A percentile compares a stretch with the other conserved stretches of the same genome.
These are phyloP conservation scores for Chrysoperla carnea DNA, from an alignment of 1,140 invertebrate species.

Conservation along the genomic window DNA sequence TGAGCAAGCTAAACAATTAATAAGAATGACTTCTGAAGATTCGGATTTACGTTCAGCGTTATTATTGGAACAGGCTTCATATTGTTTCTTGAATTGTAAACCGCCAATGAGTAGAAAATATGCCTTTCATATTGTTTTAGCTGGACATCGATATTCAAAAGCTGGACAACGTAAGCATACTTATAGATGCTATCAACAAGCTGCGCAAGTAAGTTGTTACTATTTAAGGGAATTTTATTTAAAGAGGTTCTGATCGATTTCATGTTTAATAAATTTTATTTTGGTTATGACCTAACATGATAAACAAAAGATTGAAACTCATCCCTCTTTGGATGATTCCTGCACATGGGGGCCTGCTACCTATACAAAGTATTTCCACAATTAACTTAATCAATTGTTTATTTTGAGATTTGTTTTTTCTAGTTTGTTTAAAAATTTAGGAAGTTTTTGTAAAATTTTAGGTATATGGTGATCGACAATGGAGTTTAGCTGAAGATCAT, in stretches of 20 bases:
- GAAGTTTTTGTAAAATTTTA: conserved; percentile 15
- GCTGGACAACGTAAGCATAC: conserved; percentile 81
- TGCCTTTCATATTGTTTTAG: conserved; percentile 92
- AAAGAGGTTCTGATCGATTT: too few relatives aligned
- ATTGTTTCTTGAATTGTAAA: conserved; percentile 67
- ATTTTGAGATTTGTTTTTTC: conserved; percentile 20
- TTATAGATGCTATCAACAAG: conserved; percentile 79
- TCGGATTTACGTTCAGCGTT: conserved; percentile 80
- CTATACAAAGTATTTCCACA: too few relatives aligned
- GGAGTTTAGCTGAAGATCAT: conserved; percentile 86
- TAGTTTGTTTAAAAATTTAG: too few relatives aligned
- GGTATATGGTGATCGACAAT: conserved; percentile 65
- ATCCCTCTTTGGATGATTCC: too few relatives aligned
- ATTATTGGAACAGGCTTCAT: conserved; percentile 85
- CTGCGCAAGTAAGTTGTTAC: conserved; percentile 50
- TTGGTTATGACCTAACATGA: too few relatives aligned
- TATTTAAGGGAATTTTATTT: not conserved
- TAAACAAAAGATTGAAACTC: too few relatives aligned
- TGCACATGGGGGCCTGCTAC: too few relatives aligned
- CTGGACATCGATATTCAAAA: conserved; percentile 84
- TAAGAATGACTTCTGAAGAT: conserved; percentile 90
- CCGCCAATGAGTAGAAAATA: conserved; percentile 78
- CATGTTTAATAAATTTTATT: too few relatives aligned
- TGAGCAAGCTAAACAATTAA: conserved; percentile 84
- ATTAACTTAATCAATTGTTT: too few relatives aligned